Conservation (phyloP, 2,113 vertebrate species). For the Brachypodius melanocephalos region DNA sequence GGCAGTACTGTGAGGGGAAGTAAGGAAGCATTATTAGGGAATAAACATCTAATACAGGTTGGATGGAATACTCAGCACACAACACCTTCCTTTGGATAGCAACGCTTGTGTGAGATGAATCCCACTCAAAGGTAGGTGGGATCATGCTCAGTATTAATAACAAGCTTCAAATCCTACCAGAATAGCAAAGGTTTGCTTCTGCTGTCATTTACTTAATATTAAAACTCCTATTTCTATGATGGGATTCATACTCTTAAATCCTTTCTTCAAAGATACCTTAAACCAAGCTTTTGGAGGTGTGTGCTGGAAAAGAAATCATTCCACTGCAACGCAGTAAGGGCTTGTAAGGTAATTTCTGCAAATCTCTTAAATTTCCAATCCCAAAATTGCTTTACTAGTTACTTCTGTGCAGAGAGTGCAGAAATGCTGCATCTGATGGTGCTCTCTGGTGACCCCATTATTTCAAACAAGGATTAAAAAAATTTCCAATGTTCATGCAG, state of each 20-base stretch:
- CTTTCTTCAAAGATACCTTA: background rate
- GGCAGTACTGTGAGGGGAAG: background rate
- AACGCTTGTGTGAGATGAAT: background rate
- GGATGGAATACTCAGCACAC: background rate
- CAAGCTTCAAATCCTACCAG: background rate
- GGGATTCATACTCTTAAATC: background rate
- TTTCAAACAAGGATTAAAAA: background rate
- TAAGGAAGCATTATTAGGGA: background rate
- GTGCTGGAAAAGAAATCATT: background rate
- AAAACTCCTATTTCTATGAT: background rate
- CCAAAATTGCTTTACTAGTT: background rate
- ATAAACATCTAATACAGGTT: background rate
- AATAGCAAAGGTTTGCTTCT: background rate
- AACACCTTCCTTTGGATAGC: background rate
- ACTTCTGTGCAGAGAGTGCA: background rate
- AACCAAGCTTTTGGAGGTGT: background rate
- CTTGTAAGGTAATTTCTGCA: background rate
- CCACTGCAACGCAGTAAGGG: background rate
- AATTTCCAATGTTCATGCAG: background rate
- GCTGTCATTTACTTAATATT: background rate
- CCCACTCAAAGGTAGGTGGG: constrained; percentile 26
- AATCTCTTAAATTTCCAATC: background rate
- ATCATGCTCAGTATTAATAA: constrained; percentile 28
- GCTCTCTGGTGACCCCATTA: background rate
- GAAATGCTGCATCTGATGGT: background rate